Conservation (phyloP, 2,797 vertebrate genomes). For the Malacoctenus gilli region DNA sequence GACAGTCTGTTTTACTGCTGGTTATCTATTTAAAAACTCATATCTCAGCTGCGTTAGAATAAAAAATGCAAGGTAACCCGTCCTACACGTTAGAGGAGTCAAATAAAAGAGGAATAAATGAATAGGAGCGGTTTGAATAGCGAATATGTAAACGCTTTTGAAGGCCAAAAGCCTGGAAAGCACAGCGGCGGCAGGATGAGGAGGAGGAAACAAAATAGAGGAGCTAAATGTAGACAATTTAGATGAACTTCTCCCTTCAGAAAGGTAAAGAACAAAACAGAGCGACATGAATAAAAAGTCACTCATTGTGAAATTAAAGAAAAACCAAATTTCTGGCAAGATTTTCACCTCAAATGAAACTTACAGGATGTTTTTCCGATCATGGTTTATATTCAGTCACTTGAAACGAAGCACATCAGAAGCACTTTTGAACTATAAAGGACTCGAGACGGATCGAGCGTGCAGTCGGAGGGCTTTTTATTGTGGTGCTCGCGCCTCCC, state of each 20-base stretch:
- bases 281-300: neutral
- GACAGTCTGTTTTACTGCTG: neutral
- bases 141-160: constrained; percentile 2
- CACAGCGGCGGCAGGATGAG: neutral
- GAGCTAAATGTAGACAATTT: neutral
- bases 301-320: constrained; percentile 10
- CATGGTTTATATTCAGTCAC: constrained; percentile 20
- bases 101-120: neutral
- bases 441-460: constrained; percentile 6
- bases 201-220: neutral
- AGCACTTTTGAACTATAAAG: constrained; percentile 14
- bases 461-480: constrained; percentile 1
- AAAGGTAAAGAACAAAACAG: constrained; percentile 13
- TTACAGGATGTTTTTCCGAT: constrained; percentile 16
- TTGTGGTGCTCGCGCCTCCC: constrained; percentile 3
- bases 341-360: neutral
- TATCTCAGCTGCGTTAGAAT: constrained; percentile 16
- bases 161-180: constrained; percentile 35
- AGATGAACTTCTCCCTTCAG: too few relatives aligned
- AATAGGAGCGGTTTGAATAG: neutral
- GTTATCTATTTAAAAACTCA: constrained; percentile 12
- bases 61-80: constrained; percentile 2
- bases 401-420: constrained; percentile 25
- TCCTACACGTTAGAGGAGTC: neutral
- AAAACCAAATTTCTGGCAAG: neutral